A percentile compares a stretch with the other conserved stretches of the same genome.
These are phyloP conservation scores for Limnephilus rhombicus DNA, from an alignment of 2,888 invertebrate species.

Conservation along the genomic window DNA sequence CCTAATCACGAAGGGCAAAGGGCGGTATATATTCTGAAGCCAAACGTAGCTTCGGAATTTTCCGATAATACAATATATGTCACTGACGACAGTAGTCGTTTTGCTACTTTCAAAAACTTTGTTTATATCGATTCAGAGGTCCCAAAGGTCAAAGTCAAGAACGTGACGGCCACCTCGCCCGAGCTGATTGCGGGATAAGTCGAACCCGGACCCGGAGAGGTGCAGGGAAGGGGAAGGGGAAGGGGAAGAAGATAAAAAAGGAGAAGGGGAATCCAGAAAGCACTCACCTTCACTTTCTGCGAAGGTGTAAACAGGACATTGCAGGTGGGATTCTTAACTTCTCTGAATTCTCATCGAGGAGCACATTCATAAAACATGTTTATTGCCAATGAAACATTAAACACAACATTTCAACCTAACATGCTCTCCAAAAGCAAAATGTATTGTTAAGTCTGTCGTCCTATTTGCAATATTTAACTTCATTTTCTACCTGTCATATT, in stretches of 20 bases:
- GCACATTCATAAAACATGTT: neutral
- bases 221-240: neutral
- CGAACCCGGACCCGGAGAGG: neutral
- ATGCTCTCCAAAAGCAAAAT: neutral
- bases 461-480: too few species aligned
- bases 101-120: neutral
- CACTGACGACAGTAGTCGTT: neutral
- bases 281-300: slow-evolving; percentile 7
- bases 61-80: neutral
- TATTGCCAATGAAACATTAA: neutral
- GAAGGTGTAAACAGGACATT: neutral
- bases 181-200: neutral
- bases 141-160: neutral
- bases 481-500: too few species aligned
- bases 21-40: neutral
- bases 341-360: neutral
- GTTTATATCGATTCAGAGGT: neutral
- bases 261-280: neutral
- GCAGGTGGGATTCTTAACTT: neutral
- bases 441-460: too few species aligned
- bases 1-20: neutral
- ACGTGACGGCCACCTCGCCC: neutral
- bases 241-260: too few species aligned
- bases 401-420: neutral
- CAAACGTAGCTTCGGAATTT: neutral